These are phyloP conservation scores for Acinonyx jubatus DNA, from an alignment of 2,113 vertebrate genomes.

Conservation along the genomic window DNA sequence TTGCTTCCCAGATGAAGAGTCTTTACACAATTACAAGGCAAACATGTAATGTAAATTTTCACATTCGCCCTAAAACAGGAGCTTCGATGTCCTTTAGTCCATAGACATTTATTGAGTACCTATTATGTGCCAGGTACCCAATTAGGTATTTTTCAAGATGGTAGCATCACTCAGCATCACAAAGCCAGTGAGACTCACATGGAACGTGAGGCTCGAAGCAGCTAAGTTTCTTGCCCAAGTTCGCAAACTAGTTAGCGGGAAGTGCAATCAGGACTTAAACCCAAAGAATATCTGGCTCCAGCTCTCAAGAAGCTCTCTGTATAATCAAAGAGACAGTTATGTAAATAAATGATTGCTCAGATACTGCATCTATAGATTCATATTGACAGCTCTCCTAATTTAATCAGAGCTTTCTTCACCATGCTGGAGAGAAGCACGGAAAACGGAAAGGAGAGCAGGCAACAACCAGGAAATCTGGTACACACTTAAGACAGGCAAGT, in stretches of 20 bases:
- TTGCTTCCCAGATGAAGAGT: background rate
- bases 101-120: background rate
- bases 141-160: background rate
- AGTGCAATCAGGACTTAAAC: background rate
- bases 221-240: background rate
- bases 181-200: background rate
- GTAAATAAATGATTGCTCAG: slow-evolving; percentile 17
- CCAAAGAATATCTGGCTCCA: background rate
- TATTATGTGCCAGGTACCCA: background rate
- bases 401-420: background rate
- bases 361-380: background rate
- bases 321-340: slow-evolving; percentile 31
- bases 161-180: background rate
- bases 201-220: background rate
- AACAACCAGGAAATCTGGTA: slow-evolving; percentile 19
- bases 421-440: background rate
- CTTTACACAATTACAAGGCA: background rate
- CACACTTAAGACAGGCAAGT: slow-evolving; percentile 43
- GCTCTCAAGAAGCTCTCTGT: background rate
- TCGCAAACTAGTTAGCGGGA: background rate
- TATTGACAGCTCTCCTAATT: background rate
- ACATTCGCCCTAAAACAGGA: background rate
- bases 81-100: background rate
- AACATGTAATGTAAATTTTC: background rate
- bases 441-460: background rate